Evolutionary conservation across 2,113 vertebrate species (phyloP).

Genomic region (Circaetus cinerascens): DNA sequence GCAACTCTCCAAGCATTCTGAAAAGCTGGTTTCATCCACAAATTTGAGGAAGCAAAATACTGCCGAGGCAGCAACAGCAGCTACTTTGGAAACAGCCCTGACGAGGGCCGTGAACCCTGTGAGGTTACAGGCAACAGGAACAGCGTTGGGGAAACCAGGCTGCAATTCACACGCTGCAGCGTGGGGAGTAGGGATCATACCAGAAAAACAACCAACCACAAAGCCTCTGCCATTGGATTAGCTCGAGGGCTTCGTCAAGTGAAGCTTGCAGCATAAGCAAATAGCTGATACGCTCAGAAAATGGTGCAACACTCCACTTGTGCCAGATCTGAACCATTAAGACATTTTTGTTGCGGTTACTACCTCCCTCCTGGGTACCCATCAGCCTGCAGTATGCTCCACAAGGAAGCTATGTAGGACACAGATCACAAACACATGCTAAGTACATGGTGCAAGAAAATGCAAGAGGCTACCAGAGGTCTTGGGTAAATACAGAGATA

Average conservation of each 20-base stretch:
- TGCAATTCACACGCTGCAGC: accelerated
- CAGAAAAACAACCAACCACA: background rate
- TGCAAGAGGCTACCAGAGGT: background rate
- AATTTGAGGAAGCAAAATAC: background rate
- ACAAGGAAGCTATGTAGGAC: accelerated
- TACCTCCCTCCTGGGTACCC: background rate
- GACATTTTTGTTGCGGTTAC: background rate
- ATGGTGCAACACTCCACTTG: background rate
- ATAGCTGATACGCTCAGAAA: background rate
- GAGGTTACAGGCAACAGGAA: background rate
- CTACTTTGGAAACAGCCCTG: background rate
- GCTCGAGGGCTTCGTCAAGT: background rate
- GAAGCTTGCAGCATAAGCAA: background rate
- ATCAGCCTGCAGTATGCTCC: background rate
- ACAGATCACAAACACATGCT: background rate
- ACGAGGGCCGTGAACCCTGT: background rate
- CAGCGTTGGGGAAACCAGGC: background rate
- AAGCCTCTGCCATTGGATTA: background rate
- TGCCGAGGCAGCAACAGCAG: background rate
- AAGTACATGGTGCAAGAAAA: background rate
- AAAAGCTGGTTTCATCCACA: background rate
- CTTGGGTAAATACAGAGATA: accelerated
- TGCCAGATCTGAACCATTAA: background rate
- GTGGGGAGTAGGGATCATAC: accelerated
- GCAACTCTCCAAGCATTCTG: background rate